These are phyloP conservation scores for Cephus pygmeus DNA, from an alignment of 2,888 invertebrate genomes.

Conservation along the genomic window DNA sequence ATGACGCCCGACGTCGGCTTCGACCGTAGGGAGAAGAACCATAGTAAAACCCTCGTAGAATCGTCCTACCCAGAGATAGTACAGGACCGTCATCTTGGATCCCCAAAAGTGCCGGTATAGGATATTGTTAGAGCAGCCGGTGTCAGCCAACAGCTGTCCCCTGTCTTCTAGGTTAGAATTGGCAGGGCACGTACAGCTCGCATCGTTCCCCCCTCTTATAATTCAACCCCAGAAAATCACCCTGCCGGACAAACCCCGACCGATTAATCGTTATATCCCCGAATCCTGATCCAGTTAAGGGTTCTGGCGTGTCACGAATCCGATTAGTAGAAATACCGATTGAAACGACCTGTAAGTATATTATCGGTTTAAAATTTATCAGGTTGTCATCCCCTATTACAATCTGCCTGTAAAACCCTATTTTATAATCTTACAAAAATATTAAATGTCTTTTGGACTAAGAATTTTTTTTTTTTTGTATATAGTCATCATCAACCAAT, in stretches of 20 bases:
- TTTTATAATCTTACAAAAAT: too few relatives aligned
- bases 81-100: conserved; percentile 26
- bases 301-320: background rate
- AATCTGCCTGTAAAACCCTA: background rate
- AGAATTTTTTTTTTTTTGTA: too few relatives aligned
- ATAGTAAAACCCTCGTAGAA: background rate
- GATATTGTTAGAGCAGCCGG: conserved; percentile 59
- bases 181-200: background rate
- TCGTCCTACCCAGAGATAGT: conserved; percentile 5
- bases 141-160: conserved; percentile 57
- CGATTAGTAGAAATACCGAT: too few relatives aligned
- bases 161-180: conserved; percentile 10
- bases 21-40: too few relatives aligned
- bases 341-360: too few relatives aligned
- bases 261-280: conserved; percentile 46
- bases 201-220: too few relatives aligned
- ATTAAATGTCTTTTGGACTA: too few relatives aligned
- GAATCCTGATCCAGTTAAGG: conserved; percentile 38
- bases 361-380: too few relatives aligned
- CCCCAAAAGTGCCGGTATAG: conserved; percentile 43
- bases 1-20: background rate
- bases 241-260: conserved; percentile 1
- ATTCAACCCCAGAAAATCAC: conserved; percentile 8
- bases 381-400: background rate
- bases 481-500: too few relatives aligned